Evolutionary conservation across 1,140 invertebrate species (phyloP).

Genomic region (Drosophila serrata): DNA sequence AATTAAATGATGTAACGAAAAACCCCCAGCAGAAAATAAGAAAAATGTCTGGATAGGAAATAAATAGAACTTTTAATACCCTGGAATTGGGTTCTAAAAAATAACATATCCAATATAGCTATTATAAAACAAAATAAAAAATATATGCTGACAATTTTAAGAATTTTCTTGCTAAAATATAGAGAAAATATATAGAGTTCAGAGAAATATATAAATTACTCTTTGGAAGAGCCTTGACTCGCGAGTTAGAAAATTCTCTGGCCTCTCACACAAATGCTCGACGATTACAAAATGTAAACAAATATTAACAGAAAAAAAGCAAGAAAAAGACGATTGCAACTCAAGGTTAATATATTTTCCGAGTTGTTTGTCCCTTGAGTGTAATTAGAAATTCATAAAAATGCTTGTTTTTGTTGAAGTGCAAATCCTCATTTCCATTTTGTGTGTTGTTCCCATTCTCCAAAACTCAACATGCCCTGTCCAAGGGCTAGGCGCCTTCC

Average conservation of each 20-base stretch:
- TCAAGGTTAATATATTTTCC: constrained; percentile 15
- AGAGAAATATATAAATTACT: too few species aligned
- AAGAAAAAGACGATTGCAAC: neutral
- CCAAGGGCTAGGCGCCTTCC: constrained; percentile 31
- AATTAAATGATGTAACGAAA: constrained; percentile 9
- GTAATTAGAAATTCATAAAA: constrained; percentile 59
- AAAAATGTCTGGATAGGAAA: too few species aligned
- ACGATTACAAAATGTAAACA: constrained; percentile 17
- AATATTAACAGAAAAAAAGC: neutral
- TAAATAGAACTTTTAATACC: neutral
- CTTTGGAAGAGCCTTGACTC: too few species aligned
- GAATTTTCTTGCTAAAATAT: too few species aligned
- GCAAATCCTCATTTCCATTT: constrained; percentile 15
- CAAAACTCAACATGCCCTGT: neutral
- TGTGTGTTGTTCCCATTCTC: constrained; percentile 37
- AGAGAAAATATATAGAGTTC: too few species aligned
- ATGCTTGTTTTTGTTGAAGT: constrained; percentile 30
- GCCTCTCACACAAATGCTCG: too few species aligned
- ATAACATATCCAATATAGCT: too few species aligned
- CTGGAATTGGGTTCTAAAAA: neutral
- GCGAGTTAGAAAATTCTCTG: too few species aligned
- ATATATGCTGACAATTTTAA: too few species aligned
- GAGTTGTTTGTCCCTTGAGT: constrained; percentile 33
- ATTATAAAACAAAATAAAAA: too few species aligned
- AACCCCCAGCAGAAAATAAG: neutral